Evolutionary conservation across 2,888 invertebrate genomes (phyloP), one percentile per base, ranked within the genome.

Genomic region (Drosophila kanekoi): DNA sequence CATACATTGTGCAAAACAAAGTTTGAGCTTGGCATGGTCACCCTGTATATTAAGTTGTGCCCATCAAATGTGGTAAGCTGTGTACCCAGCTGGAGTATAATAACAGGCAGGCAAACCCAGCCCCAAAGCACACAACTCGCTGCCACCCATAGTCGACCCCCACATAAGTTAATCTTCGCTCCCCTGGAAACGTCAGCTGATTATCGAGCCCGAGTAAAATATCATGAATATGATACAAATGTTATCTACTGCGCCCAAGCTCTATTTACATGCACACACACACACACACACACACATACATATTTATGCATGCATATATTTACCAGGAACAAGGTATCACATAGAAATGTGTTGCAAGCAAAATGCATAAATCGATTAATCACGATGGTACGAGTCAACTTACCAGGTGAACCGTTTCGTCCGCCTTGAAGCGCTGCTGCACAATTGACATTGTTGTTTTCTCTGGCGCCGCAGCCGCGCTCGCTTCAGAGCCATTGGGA

Each of bases 351-450:
- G 9, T 65, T 28, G 38, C 20, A 47, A 38, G 20, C 10, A 11
- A 38, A 18, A 28, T 20, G 14, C 20, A 56, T 16, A 16, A 52
- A 52, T 52, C 45, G 48, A 80, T 53, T 68, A 49, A 53, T 53
- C 61, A 64, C n/a, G n/a, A 13, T n/a, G 9, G 5, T 14, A 0
- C 10, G 28, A 16, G 5, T 38, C n/a, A 18, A 73, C 87, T 79
- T 89, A 92, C 92, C 77, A 89, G 77, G 60, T 90, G 79, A 43
- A 92, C 90, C 37, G 77, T 89, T 77, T 92, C 92, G 16, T 90
- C 90, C 14, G 89, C 77, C 65, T 92, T 92, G 53, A 92, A 90
- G 45, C 92, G 91, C 62, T 91, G 89, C 67, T 92, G 90, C 10
- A 92, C 90, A 20, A 92, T 82, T 20, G 89, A 66, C 47, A 83